Conservation (phyloP, 2,113 vertebrate species). For the Fulica atra region DNA sequence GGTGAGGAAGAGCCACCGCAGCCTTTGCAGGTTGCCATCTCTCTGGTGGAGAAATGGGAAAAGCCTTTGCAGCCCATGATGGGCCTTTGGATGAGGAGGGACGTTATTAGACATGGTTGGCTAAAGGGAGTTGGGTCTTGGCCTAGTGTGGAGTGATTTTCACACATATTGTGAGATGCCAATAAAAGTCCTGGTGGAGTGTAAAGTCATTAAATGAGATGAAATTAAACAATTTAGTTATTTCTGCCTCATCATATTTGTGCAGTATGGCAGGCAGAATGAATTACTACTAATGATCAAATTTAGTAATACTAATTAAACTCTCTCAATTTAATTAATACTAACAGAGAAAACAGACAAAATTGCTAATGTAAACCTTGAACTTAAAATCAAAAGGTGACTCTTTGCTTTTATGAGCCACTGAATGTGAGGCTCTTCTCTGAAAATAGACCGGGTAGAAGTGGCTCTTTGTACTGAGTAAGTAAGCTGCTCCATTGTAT, state of each 20-base stretch:
- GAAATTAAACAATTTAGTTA: conserved; percentile 63
- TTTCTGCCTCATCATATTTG: conserved; percentile 73
- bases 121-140: conserved; percentile 35
- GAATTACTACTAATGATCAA: conserved; percentile 76
- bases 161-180: conserved; percentile 42
- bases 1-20: not conserved
- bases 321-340: conserved; percentile 75
- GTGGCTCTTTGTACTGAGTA: conserved; percentile 23
- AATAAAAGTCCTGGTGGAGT: conserved; percentile 39
- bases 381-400: conserved; percentile 75
- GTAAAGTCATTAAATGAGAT: conserved; percentile 51
- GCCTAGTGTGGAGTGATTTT: conserved; percentile 33
- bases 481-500: conserved; percentile 17
- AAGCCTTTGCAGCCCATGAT: not conserved
- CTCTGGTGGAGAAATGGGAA: not conserved
- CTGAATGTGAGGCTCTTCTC: conserved; percentile 11
- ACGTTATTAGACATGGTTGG: conserved; percentile 12
- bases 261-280: conserved; percentile 71
- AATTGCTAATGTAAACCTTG: conserved; percentile 76
- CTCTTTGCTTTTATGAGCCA: conserved; percentile 25
- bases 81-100: not conserved
- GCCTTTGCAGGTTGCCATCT: not conserved
- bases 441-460: conserved; percentile 20
- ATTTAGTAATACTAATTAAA: conserved; percentile 76
- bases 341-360: conserved; percentile 72